Percentiles rank a stretch among this genome's conserved stretches.
These are phyloP conservation scores for Himalopsyche tibetana DNA, from an alignment of 2,888 invertebrate genomes.

Conservation along the genomic window DNA sequence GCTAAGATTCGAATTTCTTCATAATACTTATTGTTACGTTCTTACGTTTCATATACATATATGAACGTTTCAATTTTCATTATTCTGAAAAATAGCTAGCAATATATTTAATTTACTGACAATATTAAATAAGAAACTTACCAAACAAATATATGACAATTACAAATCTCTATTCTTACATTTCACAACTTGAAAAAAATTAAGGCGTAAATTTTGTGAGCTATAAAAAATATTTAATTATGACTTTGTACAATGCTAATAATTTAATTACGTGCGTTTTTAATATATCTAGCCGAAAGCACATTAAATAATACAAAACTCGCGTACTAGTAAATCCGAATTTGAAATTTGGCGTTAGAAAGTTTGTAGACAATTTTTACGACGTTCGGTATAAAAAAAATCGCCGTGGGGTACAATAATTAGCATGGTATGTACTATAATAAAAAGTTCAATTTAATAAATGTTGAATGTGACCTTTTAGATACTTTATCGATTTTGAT, in stretches of 20 bases:
- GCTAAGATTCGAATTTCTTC: too few species aligned
- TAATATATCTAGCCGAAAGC: neutral
- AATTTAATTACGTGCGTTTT: neutral
- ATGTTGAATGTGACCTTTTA: neutral
- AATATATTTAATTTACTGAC: too few species aligned
- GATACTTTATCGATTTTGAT: neutral
- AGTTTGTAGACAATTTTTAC: neutral
- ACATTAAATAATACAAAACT: neutral
- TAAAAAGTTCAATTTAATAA: neutral
- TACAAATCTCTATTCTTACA: too few species aligned
- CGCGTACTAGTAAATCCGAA: neutral
- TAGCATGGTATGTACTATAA: neutral
- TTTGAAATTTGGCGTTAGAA: slow-evolving; percentile 21
- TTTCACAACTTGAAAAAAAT: neutral
- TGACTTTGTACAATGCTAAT: neutral
- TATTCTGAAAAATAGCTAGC: too few species aligned
- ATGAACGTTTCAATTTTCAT: too few species aligned
- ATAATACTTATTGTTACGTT: too few species aligned
- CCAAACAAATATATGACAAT: too few species aligned
- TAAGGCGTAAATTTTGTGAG: neutral
- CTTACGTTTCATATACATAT: too few species aligned
- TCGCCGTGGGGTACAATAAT: neutral
- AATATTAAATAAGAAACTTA: too few species aligned
- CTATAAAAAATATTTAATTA: neutral
- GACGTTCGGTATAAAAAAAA: neutral